A percentile compares a stretch with the other conserved stretches of the same genome.
These are phyloP conservation scores for Drosophila grimshawi DNA, from an alignment of 1,140 invertebrate genomes.

Conservation along the genomic window DNA sequence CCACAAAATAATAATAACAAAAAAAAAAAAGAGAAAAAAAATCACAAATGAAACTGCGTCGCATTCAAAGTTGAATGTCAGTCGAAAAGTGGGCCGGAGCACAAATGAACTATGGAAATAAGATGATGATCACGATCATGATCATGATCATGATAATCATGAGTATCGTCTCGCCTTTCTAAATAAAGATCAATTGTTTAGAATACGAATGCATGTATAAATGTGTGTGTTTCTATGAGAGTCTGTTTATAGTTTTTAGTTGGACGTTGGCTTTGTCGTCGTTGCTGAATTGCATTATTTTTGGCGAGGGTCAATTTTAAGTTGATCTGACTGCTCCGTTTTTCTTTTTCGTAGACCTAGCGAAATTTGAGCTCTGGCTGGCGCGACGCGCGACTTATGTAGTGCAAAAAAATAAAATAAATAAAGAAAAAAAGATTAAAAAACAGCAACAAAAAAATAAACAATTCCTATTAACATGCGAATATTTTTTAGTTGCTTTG, in stretches of 20 bases:
- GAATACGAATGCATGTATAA: conserved; percentile 42
- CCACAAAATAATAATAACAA: conserved; percentile 26
- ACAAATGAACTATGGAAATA: conserved; percentile 32
- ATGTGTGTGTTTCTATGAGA: conserved; percentile 9
- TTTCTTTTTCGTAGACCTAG: conserved; percentile 47
- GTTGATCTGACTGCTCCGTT: conserved; percentile 59
- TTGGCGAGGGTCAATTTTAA: conserved; percentile 62
- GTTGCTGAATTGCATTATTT: conserved; percentile 75
- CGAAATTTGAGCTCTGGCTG: conserved; percentile 56
- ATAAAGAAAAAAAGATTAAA: conserved; percentile 1
- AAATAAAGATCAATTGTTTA: conserved; percentile 81
- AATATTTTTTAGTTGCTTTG: conserved; percentile 44
- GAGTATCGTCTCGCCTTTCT: conserved; percentile 50
- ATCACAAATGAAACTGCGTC: conserved; percentile 58
- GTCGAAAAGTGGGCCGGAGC: conserved; percentile 60
- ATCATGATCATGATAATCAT: conserved; percentile 7
- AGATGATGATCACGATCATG: conserved; percentile 19
- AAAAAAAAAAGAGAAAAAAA: conserved; percentile 7
- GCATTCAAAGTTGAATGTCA: conserved; percentile 66
- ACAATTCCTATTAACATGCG: conserved; percentile 60
- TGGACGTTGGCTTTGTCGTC: conserved; percentile 39
- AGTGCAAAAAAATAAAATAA: conserved; percentile 20
- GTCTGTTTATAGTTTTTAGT: conserved; percentile 48
- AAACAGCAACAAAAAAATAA: conserved; percentile 9
- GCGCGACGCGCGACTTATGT: conserved; percentile 55